A percentile compares a stretch with the other conserved stretches of the same genome.
These are phyloP conservation scores for Allophyes oxyacanthae DNA, from an alignment of 2,888 invertebrate species.

Conservation along the genomic window DNA sequence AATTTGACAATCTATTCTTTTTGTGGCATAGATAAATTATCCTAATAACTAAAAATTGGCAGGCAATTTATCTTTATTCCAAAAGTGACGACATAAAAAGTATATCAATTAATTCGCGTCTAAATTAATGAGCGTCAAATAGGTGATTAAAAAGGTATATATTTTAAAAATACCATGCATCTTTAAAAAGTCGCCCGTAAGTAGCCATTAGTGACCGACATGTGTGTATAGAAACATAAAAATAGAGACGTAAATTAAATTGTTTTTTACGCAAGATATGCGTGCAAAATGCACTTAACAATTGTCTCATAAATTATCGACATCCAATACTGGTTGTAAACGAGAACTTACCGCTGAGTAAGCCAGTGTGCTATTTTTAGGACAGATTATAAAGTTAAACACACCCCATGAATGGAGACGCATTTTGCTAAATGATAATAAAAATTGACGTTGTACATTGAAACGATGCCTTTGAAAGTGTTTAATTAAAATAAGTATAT, in stretches of 20 bases:
- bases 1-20: too few species aligned
- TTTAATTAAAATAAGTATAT: neutral
- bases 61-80: too few species aligned
- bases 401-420: constrained; percentile 30
- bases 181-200: constrained; percentile 25
- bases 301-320: constrained; percentile 56
- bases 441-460: constrained; percentile 25
- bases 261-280: constrained; percentile 40
- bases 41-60: too few species aligned
- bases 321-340: constrained; percentile 49
- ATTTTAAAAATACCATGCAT: constrained; percentile 30
- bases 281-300: constrained; percentile 55
- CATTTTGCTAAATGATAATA: constrained; percentile 25
- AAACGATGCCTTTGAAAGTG: constrained; percentile 3
- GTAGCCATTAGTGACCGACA: constrained; percentile 30
- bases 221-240: constrained; percentile 41
- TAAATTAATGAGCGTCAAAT: constrained; percentile 32
- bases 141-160: constrained; percentile 8
- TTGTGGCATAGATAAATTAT: too few species aligned
- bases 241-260: constrained; percentile 53
- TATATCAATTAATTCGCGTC: constrained; percentile 29
- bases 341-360: constrained; percentile 39
- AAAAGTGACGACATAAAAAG: constrained; percentile 1
- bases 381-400: constrained; percentile 41
- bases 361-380: constrained; percentile 37